A percentile compares a stretch with the other conserved stretches of the same genome.
Evolutionary conservation across 2,888 invertebrate species (phyloP).

Genomic region (Brachyopa scutellaris): DNA sequence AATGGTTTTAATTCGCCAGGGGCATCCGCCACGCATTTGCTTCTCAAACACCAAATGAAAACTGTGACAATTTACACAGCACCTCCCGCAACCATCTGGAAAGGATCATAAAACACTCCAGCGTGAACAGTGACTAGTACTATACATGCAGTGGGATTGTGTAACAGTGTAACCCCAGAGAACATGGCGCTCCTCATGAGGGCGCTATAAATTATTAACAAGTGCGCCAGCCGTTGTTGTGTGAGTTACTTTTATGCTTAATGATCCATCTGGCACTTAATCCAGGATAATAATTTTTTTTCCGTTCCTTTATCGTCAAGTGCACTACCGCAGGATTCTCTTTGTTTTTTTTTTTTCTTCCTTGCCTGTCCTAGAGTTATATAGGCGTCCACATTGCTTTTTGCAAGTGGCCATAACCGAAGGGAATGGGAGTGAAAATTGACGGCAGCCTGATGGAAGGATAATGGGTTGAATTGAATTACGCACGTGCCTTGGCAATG

Average conservation of each 20-base stretch:
- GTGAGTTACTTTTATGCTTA: conserved; percentile 72
- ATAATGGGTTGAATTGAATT: conserved; percentile 71
- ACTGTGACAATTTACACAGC: conserved; percentile 62
- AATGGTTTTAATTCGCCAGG: conserved; percentile 53
- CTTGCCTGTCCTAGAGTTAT: conserved; percentile 13
- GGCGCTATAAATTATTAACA: conserved; percentile 69
- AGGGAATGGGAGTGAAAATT: conserved; percentile 44
- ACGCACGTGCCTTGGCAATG: conserved; percentile 61
- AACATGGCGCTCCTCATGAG: conserved; percentile 38
- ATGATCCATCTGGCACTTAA: conserved; percentile 73
- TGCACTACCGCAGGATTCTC: conserved; percentile 59
- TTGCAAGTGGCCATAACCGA: conserved; percentile 53
- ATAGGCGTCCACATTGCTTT: conserved; percentile 19
- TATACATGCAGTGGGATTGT: conserved; percentile 31
- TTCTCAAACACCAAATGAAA: conserved; percentile 55
- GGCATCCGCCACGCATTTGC: conserved; percentile 10
- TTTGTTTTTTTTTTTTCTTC: background rate
- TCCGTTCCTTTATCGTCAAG: conserved; percentile 62
- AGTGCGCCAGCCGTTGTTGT: conserved; percentile 70
- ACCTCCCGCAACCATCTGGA: conserved; percentile 57
- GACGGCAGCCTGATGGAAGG: conserved; percentile 66
- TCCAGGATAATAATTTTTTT: conserved; percentile 66
- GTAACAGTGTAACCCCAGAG: conserved; percentile 15
- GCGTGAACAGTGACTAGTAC: conserved; percentile 23
- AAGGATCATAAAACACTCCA: conserved; percentile 67